Evolutionary conservation across 1,140 invertebrate species (phyloP).

Genomic region (Bradysia coprophila): DNA sequence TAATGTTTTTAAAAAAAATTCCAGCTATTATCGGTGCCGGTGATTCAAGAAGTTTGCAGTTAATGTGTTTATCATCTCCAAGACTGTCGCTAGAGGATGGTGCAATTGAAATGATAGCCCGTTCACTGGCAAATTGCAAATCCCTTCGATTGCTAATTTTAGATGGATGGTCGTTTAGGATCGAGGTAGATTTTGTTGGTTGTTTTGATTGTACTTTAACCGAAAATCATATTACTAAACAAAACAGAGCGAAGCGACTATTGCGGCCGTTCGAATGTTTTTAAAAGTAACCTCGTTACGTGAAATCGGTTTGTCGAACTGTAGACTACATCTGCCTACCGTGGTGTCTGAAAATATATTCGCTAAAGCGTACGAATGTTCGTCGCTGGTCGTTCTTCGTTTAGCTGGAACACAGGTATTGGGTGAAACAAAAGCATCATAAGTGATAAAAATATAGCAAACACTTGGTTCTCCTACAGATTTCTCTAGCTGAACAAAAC

Average conservation of each 20-base stretch:
- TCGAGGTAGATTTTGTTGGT: constrained; percentile 29
- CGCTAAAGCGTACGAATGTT: constrained; percentile 20
- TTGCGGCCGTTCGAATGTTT: constrained; percentile 25
- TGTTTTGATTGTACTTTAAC: background rate
- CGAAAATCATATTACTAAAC: background rate
- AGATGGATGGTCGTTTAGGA: constrained; percentile 34
- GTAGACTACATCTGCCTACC: constrained; percentile 25
- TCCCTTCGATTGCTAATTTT: constrained; percentile 29
- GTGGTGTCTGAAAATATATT: no score
- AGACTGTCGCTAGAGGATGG: constrained; percentile 31
- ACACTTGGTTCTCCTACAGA: background rate
- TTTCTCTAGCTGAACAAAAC: constrained; percentile 24
- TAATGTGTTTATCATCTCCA: constrained; percentile 31
- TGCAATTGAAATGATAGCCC: constrained; percentile 30
- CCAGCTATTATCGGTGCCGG: constrained; percentile 28
- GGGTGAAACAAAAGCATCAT: constrained; percentile 7
- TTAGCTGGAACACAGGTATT: constrained; percentile 27
- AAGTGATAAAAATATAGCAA: background rate
- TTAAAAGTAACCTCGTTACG: constrained; percentile 24
- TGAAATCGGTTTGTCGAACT: constrained; percentile 26
- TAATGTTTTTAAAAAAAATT: no score
- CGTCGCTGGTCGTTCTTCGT: constrained; percentile 11
- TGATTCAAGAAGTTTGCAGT: constrained; percentile 30
- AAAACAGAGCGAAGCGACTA: constrained; percentile 9
- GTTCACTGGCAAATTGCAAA: constrained; percentile 28